Evolutionary conservation across 2,113 vertebrate species (phyloP).

Genomic region (Plecturocebus donacophilus): DNA sequence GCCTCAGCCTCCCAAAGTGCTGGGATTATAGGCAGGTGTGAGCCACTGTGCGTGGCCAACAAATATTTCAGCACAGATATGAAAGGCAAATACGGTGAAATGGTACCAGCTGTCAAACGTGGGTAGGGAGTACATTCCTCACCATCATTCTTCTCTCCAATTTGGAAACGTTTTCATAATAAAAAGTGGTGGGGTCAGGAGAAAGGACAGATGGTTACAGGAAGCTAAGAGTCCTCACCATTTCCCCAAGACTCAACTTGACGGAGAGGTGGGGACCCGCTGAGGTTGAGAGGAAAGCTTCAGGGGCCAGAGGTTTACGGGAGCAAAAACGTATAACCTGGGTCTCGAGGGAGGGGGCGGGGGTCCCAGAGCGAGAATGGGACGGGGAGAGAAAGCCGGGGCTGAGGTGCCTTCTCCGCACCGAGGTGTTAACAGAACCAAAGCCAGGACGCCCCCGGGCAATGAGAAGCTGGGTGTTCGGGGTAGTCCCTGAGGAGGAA

Average conservation of each 20-base stretch:
- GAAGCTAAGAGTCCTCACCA: not conserved
- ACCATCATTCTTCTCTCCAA: not conserved
- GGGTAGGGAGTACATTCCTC: not conserved
- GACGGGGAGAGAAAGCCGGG: fast-evolving
- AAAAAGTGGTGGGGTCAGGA: not conserved
- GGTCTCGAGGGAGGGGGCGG: not conserved
- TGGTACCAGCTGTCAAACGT: not conserved
- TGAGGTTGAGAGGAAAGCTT: too few relatives aligned
- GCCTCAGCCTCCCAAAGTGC: too few relatives aligned
- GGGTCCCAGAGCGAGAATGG: not conserved
- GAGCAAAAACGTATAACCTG: not conserved
- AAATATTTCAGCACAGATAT: fast-evolving
- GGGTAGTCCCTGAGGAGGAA: fast-evolving
- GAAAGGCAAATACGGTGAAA: not conserved
- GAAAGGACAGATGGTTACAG: not conserved
- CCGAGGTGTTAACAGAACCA: not conserved
- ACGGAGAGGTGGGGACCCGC: too few relatives aligned
- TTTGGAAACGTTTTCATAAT: not conserved
- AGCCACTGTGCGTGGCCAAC: not conserved
- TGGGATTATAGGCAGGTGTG: too few relatives aligned
- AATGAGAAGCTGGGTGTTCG: fast-evolving
- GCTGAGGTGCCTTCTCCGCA: not conserved
- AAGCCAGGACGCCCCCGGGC: fast-evolving
- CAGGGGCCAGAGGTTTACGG: not conserved
- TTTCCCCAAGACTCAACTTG: not conserved